Evolutionary conservation across 2,113 vertebrate species (phyloP), one percentile per base, ranked within the genome.

Genomic region (Anoura caudifer): DNA sequence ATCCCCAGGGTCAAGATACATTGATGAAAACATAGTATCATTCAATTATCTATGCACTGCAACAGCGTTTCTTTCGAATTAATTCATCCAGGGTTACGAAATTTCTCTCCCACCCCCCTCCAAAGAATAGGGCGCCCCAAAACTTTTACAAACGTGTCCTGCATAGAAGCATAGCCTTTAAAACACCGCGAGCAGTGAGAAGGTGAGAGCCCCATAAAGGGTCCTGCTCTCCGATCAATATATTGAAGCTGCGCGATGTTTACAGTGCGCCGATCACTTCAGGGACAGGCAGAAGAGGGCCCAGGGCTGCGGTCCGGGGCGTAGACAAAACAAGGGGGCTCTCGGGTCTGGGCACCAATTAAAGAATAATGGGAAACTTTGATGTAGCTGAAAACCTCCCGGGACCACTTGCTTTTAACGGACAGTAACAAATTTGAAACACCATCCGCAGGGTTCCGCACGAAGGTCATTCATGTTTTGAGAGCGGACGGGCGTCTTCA

Each of bases 231-330:
- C 97, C 87, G 90, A 98, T 97, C 98, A 98, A 97, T 98, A 98
- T 97, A 98, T 97, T 97, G 98, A 97, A 98, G 92, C 89, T 96
- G 92, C 96, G 90, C 97, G 96, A 98, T 97, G 98, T 98, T 98
- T 98, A 96, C 94, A 95, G 81, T 77, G 31, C n/a, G 54, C 70
- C 77, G 70, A 96, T 97, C 98, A 98, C 93, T 92, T 97, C 97
- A 96, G 96, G 94, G 93, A 98, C 87, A 97, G 94, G 95, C 97
- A 98, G 97, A 97, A 94, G 97, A 97, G 97, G 98, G 97, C 87
- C 96, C 38, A 79, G 81, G 94, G 96, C 97, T 92, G 31, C 24
- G 75, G 91, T 93, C 93, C 59, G 56, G 43, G 54, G 83, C 90
- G 88, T 73, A 98, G 97, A 98, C 98, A 97, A 97, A 98, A 95